These are phyloP conservation scores for Pachycephala philippinensis DNA, from an alignment of 2,113 vertebrate species.

Conservation along the genomic window DNA sequence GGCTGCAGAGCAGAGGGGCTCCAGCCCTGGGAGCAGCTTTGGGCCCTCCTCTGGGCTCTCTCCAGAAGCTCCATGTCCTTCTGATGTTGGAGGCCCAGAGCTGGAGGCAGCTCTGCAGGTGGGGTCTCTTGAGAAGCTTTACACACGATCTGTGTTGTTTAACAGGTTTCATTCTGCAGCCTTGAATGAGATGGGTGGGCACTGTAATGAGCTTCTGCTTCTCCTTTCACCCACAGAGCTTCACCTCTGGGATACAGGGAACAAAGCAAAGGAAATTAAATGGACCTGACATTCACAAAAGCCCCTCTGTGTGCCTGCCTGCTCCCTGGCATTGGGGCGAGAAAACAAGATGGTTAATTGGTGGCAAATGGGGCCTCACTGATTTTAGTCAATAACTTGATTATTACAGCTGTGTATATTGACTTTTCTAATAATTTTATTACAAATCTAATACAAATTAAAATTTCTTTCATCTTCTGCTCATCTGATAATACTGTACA, in stretches of 20 bases:
- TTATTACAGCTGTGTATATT: not conserved
- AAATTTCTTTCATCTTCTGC: not conserved
- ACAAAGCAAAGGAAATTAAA: not conserved
- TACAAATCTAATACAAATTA: not conserved
- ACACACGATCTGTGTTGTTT: not conserved
- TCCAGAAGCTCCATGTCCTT: not conserved
- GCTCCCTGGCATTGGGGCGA: not conserved
- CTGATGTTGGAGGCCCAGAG: no score
- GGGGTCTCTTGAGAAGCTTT: not conserved
- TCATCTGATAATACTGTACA: not conserved
- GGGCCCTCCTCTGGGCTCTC: not conserved
- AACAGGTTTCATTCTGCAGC: not conserved
- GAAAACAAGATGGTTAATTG: not conserved
- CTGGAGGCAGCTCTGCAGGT: not conserved
- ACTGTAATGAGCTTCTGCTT: not conserved
- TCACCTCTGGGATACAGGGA: not conserved
- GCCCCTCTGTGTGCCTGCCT: not conserved
- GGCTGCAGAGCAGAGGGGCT: not conserved
- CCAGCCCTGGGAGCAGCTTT: not conserved
- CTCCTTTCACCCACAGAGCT: not conserved
- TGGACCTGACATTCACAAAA: not conserved
- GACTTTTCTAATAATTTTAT: not conserved
- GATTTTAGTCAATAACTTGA: not conserved
- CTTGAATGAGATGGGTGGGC: not conserved
- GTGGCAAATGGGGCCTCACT: not conserved